phyloP scores from a whole-genome alignment of 1,140 invertebrate species.

The Epicauta chinensis region DNA sequence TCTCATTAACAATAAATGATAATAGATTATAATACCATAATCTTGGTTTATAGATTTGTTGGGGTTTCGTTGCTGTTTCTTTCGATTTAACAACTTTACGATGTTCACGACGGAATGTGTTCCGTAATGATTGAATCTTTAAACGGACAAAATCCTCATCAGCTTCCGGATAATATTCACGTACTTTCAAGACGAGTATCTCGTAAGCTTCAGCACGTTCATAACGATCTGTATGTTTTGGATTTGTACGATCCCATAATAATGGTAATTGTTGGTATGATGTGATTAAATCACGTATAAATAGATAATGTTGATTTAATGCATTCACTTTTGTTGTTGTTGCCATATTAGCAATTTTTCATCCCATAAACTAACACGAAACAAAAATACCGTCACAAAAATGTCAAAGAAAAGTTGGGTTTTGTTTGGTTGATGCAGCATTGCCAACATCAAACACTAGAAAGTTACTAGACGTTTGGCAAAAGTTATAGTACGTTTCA shows the following conservation, averaged over 20 bases:
- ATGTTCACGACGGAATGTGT: constrained; percentile 24
- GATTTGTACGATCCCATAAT: constrained; percentile 26
- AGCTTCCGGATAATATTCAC: constrained; percentile 24
- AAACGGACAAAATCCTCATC: constrained; percentile 26
- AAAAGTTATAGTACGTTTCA: too few relatives aligned
- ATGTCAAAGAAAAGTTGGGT: too few relatives aligned
- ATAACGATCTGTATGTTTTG: constrained; percentile 20
- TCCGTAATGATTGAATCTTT: constrained; percentile 23
- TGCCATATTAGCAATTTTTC: too few relatives aligned
- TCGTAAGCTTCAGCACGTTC: constrained; percentile 21
- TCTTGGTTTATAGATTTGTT: constrained; percentile 23
- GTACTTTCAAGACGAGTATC: constrained; percentile 20
- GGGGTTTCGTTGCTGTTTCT: constrained; percentile 5
- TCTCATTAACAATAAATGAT: constrained; percentile 22
- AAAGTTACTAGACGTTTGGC: too few relatives aligned
- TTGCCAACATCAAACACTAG: too few relatives aligned
- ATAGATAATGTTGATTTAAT: constrained; percentile 21
- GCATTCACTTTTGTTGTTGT: constrained; percentile 11
- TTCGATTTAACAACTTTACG: constrained; percentile 21
- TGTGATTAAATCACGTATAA: constrained; percentile 23
- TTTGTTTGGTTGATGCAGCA: too few relatives aligned
- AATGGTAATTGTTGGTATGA: constrained; percentile 21
- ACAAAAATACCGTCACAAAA: too few relatives aligned
- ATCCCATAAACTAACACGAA: too few relatives aligned
- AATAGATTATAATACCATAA: constrained; percentile 30